Evolutionary conservation across 2,888 invertebrate genomes (phyloP).

Genomic region (Thelaira solivaga): DNA sequence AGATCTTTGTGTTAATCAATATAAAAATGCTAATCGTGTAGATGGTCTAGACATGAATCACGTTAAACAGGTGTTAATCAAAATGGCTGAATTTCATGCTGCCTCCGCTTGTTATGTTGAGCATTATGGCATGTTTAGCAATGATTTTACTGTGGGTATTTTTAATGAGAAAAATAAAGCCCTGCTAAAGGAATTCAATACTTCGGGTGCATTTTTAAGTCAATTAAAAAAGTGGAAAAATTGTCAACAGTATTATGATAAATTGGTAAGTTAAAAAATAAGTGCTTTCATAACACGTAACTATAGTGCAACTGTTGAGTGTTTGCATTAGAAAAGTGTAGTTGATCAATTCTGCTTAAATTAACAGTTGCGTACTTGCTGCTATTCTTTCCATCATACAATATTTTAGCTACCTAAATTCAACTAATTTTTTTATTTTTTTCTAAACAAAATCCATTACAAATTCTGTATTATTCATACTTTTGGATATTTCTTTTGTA

Average conservation of each 20-base stretch:
- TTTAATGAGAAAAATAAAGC: slow-evolving; percentile 67
- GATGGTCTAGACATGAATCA: slow-evolving; percentile 72
- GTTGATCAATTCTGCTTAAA: no score
- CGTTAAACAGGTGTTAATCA: slow-evolving; percentile 69
- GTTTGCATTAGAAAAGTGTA: no score
- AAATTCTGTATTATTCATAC: no score
- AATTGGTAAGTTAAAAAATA: slow-evolving; percentile 66
- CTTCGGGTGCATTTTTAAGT: slow-evolving; percentile 67
- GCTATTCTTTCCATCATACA: no score
- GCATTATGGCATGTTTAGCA: slow-evolving; percentile 69
- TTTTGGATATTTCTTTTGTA: neutral
- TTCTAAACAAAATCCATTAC: no score
- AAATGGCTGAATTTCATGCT: slow-evolving; percentile 75
- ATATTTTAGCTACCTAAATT: no score
- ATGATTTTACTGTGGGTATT: slow-evolving; percentile 69
- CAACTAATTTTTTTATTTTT: no score
- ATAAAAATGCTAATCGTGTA: slow-evolving; percentile 70
- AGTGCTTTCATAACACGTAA: no score
- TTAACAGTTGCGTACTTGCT: no score
- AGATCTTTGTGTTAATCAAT: slow-evolving; percentile 70
- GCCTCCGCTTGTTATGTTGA: slow-evolving; percentile 75
- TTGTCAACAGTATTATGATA: slow-evolving; percentile 68
- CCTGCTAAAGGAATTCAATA: slow-evolving; percentile 69
- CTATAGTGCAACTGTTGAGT: no score
- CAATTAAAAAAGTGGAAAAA: slow-evolving; percentile 73